Evolutionary conservation across 2,797 vertebrate species (phyloP).

Genomic region (Cynopterus sphinx): DNA sequence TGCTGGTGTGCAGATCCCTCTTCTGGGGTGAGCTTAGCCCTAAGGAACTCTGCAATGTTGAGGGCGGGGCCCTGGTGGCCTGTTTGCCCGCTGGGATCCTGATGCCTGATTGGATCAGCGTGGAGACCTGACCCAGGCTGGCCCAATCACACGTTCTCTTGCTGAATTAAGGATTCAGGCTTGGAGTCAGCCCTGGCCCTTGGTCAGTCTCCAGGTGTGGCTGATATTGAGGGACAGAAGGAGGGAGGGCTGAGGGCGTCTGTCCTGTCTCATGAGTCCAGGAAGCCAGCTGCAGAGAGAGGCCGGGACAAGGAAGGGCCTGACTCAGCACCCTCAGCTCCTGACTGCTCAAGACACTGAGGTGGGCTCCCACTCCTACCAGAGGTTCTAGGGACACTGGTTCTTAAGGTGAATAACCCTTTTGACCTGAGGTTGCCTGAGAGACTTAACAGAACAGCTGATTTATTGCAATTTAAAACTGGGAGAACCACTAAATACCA

Average conservation of each 20-base stretch:
- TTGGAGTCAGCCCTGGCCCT: not conserved
- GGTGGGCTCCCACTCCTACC: not conserved
- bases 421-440: not conserved
- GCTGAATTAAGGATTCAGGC: not conserved
- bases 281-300: not conserved
- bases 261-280: not conserved
- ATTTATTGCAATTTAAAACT: not conserved
- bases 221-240: not conserved
- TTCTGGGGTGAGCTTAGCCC: not conserved
- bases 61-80: not conserved
- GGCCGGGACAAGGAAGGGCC: not conserved
- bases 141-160: not conserved
- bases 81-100: not conserved
- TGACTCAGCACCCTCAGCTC: not conserved
- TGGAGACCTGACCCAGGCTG: rapidly evolving
- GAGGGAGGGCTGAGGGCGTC: not conserved
- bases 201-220: not conserved
- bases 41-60: rapidly evolving
- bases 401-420: not conserved
- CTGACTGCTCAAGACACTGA: not conserved
- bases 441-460: not conserved
- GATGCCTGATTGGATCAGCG: not conserved
- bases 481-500: not conserved
- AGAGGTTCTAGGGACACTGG: not conserved
- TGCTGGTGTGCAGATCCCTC: too few species aligned